Conservation (phyloP, 2,888 invertebrate genomes). For the Cantharis rustica region DNA sequence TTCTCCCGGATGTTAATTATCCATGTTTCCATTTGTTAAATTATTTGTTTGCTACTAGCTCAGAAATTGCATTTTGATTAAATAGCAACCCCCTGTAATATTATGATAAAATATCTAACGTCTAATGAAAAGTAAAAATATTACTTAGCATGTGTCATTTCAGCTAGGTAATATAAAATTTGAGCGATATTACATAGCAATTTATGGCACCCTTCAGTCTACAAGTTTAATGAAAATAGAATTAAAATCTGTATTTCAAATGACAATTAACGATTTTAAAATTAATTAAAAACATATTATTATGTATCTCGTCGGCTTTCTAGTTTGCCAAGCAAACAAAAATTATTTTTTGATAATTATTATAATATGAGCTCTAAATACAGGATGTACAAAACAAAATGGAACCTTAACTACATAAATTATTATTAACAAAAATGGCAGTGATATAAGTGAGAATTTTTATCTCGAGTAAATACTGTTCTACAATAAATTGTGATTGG, state of each 20-base stretch:
- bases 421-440: not conserved
- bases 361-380: not conserved
- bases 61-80: conserved; percentile 22
- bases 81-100: conserved; percentile 9
- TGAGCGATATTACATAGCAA: not conserved
- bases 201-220: not conserved
- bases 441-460: not conserved
- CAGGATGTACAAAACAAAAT: conserved; percentile 11
- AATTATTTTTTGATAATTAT: not conserved
- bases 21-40: conserved; percentile 24
- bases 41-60: conserved; percentile 17
- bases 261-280: not conserved
- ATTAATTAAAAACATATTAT: not conserved
- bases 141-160: not conserved
- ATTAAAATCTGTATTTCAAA: not conserved
- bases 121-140: not conserved
- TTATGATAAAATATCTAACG: not conserved
- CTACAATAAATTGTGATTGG: no score
- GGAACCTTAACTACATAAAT: conserved; percentile 1
- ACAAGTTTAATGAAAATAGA: not conserved
- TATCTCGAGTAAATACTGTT: no score
- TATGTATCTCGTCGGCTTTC: no score
- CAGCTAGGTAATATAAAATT: conserved; percentile 17
- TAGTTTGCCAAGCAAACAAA: not conserved
- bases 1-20: conserved; percentile 26